Evolutionary conservation across 2,113 vertebrate species (phyloP).

Genomic region (Ceratotherium simum): DNA sequence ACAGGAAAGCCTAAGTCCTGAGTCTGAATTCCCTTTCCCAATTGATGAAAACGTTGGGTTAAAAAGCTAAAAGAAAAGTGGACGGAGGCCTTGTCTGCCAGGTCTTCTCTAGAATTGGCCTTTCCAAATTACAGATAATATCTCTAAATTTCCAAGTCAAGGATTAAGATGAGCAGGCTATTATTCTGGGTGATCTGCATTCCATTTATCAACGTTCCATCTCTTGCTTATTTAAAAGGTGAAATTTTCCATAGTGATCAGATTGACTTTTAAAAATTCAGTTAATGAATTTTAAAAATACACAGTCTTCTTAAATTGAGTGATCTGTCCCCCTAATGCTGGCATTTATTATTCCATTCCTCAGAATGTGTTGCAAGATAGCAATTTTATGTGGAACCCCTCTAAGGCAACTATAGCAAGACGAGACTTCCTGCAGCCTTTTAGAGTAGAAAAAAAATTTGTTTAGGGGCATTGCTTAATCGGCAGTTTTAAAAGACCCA

Average conservation of each 20-base stretch:
- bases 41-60: neutral
- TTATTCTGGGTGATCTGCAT: too few species aligned
- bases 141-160: neutral
- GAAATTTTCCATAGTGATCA: constrained; percentile 41
- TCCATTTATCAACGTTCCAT: neutral
- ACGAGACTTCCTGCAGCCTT: constrained; percentile 26
- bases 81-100: neutral
- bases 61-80: neutral
- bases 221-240: constrained; percentile 21
- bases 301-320: constrained; percentile 24
- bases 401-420: constrained; percentile 20
- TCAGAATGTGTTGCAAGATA: neutral
- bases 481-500: neutral
- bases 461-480: constrained; percentile 6
- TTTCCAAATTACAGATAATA: neutral
- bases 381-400: neutral
- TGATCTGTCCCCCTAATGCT: neutral
- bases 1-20: neutral
- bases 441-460: neutral
- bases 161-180: neutral
- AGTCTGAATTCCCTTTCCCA: neutral
- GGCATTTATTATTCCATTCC: neutral
- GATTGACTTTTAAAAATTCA: constrained; percentile 39
- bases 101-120: neutral
- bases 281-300: constrained; percentile 50